Percentiles rank a stretch among this genome's conserved stretches.
These are phyloP conservation scores for Channa argus DNA, from an alignment of 2,113 vertebrate species.

Conservation along the genomic window DNA sequence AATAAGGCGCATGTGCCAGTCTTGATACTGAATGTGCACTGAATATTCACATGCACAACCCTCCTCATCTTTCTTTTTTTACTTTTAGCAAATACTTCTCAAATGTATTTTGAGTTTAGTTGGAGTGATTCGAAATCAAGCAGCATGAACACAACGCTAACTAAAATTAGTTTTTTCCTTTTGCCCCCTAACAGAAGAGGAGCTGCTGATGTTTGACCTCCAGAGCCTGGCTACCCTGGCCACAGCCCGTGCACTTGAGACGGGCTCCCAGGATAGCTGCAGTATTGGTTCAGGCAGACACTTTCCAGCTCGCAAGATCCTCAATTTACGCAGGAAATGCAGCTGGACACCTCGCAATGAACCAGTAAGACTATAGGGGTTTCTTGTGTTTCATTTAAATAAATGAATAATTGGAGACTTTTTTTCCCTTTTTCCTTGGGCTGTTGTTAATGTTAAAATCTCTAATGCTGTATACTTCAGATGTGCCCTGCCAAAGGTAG, in stretches of 20 bases:
- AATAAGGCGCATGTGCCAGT: too few relatives aligned
- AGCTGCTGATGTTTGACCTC: constrained; percentile 90
- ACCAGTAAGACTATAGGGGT: constrained; percentile 83
- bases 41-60: neutral
- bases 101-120: neutral
- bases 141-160: neutral
- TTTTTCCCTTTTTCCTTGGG: neutral
- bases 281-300: constrained; percentile 48
- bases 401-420: neutral
- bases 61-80: neutral
- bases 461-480: constrained; percentile 72
- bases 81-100: neutral
- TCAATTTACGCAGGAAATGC: constrained; percentile 91
- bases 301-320: constrained; percentile 81
- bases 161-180: neutral
- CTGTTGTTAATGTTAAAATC: constrained; percentile 16
- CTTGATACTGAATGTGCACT: too few relatives aligned
- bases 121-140: neutral
- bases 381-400: neutral
- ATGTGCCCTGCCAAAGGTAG: constrained; percentile 92
- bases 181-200: constrained; percentile 83
- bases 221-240: constrained; percentile 93
- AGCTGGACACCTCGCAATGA: constrained; percentile 94
- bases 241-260: constrained; percentile 89
- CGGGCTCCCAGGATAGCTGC: constrained; percentile 68